These are phyloP conservation scores for Botia almorhae DNA, from an alignment of 2,797 vertebrate genomes.

Conservation along the genomic window DNA sequence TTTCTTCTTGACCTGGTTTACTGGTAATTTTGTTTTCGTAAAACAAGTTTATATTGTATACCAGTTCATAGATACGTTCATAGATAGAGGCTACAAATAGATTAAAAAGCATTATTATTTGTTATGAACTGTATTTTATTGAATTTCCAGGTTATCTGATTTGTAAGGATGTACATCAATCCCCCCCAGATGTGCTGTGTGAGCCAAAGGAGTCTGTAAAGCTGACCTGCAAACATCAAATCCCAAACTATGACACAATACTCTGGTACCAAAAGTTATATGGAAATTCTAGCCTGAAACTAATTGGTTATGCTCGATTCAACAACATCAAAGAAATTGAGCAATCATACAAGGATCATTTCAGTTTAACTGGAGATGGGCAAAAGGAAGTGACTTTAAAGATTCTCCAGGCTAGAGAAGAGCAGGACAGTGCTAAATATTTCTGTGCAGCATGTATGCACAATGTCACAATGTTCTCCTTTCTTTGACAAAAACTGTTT, in stretches of 20 bases:
- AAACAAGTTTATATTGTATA: background rate
- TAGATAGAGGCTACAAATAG: background rate
- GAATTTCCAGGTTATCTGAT: constrained; percentile 51
- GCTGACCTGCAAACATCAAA: constrained; percentile 62
- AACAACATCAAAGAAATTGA: background rate
- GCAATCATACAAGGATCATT: constrained; percentile 17
- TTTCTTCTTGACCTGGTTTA: constrained; percentile 56
- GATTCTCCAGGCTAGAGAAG: constrained; percentile 18
- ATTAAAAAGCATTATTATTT: background rate
- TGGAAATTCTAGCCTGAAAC: constrained; percentile 46
- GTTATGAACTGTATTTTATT: background rate
- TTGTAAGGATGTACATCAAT: constrained; percentile 59
- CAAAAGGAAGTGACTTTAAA: constrained; percentile 33
- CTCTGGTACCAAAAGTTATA: constrained; percentile 35
- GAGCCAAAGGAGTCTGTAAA: background rate
- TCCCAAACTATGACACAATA: constrained; percentile 36
- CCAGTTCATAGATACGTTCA: background rate
- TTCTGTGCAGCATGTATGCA: constrained; percentile 59
- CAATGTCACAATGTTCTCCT: constrained; percentile 32
- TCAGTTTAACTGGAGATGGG: constrained; percentile 45
- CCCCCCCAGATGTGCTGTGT: constrained; percentile 55
- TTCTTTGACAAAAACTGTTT: constrained; percentile 40
- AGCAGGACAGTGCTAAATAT: constrained; percentile 51
- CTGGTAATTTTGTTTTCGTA: constrained; percentile 49
- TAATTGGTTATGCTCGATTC: constrained; percentile 31